Evolutionary conservation across 2,113 vertebrate species (phyloP).

Genomic region (Empidonax alnorum): DNA sequence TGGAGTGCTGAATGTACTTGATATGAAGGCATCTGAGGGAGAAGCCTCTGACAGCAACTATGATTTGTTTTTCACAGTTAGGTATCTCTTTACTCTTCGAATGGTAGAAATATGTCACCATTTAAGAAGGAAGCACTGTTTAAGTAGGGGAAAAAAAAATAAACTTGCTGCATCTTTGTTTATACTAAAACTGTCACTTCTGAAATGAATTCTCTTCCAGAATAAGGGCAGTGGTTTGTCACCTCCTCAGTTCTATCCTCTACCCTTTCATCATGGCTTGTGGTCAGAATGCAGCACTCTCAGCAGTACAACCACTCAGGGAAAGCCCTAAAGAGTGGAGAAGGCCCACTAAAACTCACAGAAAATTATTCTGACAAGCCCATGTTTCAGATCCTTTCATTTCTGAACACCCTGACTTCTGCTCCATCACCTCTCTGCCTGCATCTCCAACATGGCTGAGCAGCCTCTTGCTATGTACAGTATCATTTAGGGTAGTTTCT

Average conservation of each 20-base stretch:
- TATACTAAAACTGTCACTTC: neutral
- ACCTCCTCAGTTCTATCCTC: neutral
- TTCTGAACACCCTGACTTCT: neutral
- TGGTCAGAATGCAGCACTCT: neutral
- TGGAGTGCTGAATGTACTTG: neutral
- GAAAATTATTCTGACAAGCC: neutral
- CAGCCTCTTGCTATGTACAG: neutral
- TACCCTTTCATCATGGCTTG: neutral
- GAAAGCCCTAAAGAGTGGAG: neutral
- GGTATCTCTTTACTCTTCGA: neutral
- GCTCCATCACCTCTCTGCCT: neutral
- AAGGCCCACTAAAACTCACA: neutral
- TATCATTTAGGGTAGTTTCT: neutral
- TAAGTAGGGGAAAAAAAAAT: neutral
- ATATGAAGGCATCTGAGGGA: neutral
- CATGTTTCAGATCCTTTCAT: neutral
- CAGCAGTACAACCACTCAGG: neutral
- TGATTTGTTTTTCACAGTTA: conserved; percentile 52
- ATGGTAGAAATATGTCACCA: conserved; percentile 9
- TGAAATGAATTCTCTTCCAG: neutral
- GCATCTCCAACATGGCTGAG: neutral
- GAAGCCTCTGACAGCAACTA: conserved; percentile 29
- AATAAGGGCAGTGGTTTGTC: neutral
- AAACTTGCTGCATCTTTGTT: neutral
- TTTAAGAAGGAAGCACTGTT: neutral